phyloP scores from a whole-genome alignment of 1,140 invertebrate species.

The Pissodes strobi region DNA sequence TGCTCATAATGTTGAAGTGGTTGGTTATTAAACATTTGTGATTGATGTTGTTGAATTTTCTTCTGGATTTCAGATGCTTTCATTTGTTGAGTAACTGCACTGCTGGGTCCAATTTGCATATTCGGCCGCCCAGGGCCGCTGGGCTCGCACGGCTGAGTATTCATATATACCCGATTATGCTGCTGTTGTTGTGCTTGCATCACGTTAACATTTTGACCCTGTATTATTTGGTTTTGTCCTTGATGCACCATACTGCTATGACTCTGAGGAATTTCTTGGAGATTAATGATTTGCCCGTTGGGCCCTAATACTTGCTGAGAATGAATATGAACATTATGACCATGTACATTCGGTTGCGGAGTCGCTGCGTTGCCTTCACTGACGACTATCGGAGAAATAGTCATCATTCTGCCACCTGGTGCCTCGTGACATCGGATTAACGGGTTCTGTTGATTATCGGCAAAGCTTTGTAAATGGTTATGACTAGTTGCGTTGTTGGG shows the following conservation, averaged over 20 bases:
- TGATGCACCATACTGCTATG: conserved; percentile 36
- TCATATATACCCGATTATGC: conserved; percentile 49
- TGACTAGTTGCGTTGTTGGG: conserved; percentile 36
- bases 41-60: conserved; percentile 52
- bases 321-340: conserved; percentile 41
- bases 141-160: conserved; percentile 50
- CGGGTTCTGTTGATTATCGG: conserved; percentile 39
- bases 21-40: conserved; percentile 53
- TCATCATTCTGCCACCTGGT: conserved; percentile 37
- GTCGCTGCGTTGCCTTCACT: conserved; percentile 50
- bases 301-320: conserved; percentile 59
- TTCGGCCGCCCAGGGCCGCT: too few relatives aligned
- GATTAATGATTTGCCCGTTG: conserved; percentile 63
- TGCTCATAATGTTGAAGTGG: conserved; percentile 50
- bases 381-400: conserved; percentile 49
- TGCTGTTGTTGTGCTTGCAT: conserved; percentile 28
- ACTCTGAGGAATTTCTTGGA: conserved; percentile 53
- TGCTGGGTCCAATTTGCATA: conserved; percentile 44
- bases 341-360: conserved; percentile 35
- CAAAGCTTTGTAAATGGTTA: conserved; percentile 41
- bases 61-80: conserved; percentile 47
- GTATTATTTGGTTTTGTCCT: conserved; percentile 33
- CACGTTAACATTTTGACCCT: conserved; percentile 41
- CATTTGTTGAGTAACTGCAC: conserved; percentile 47
- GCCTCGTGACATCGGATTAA: conserved; percentile 50